Evolutionary conservation across 2,797 vertebrate species (phyloP).

Genomic region (Tachyglossus aculeatus): DNA sequence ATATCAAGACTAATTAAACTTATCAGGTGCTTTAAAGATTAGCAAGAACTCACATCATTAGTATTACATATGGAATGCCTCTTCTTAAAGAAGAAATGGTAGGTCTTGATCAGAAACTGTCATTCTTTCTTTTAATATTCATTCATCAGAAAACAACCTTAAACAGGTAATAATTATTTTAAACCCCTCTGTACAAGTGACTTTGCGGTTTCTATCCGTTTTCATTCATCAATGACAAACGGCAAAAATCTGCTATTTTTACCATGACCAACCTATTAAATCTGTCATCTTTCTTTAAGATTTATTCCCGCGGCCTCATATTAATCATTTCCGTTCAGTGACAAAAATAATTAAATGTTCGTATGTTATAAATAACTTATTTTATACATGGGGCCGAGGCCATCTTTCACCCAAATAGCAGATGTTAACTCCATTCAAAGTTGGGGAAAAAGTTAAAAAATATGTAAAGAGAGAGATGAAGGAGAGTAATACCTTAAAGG

Average conservation of each 20-base stretch:
- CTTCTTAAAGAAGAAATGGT: background rate
- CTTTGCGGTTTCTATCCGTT: constrained; percentile 14
- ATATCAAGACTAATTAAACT: constrained; percentile 7
- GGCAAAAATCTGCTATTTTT: constrained; percentile 46
- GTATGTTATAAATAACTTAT: constrained; percentile 10
- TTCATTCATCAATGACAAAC: constrained; percentile 21
- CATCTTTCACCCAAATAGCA: constrained; percentile 39
- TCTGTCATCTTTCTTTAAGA: constrained; percentile 1
- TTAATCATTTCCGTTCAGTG: constrained; percentile 28
- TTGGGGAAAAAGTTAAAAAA: constrained; percentile 28
- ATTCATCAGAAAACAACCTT: background rate
- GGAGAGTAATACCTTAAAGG: constrained; percentile 68
- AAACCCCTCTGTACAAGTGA: constrained; percentile 22
- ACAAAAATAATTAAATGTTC: constrained; percentile 22
- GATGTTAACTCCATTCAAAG: constrained; percentile 29
- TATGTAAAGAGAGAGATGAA: constrained; percentile 50
- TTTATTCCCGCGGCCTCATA: background rate
- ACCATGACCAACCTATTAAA: background rate
- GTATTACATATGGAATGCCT: constrained; percentile 1
- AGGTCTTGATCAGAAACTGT: background rate
- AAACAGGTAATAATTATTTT: constrained; percentile 29
- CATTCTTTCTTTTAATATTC: background rate
- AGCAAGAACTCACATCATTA: background rate
- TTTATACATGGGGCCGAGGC: background rate
- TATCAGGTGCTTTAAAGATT: constrained; percentile 1